Percentiles rank a stretch among this genome's conserved stretches.
Conservation (phyloP, 2,797 vertebrate species). For the Phrynocephalus guinanensis region DNA sequence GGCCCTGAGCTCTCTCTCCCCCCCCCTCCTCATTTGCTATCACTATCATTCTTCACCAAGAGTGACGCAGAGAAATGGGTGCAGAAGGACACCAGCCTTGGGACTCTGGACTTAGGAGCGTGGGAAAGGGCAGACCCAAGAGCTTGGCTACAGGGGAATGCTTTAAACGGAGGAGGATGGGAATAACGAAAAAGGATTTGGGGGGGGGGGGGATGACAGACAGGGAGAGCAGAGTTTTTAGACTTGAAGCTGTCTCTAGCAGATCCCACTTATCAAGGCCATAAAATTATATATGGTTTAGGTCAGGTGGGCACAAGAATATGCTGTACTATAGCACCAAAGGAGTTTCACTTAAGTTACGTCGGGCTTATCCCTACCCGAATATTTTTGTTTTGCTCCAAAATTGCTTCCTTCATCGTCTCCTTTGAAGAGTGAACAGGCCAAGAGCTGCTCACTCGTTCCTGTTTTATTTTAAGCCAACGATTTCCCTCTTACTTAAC, state of each 20-base stretch:
- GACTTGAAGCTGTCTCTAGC: too few species aligned
- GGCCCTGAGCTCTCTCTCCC: too few species aligned
- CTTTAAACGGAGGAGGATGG: neutral
- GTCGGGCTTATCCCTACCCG: neutral
- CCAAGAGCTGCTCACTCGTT: constrained; percentile 1
- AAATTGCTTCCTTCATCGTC: neutral
- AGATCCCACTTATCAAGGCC: neutral
- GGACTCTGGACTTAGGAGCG: constrained; percentile 59
- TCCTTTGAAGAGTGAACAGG: neutral
- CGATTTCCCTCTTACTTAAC: neutral
- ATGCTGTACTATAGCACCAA: neutral
- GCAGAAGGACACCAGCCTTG: neutral
- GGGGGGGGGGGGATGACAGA: too few species aligned
- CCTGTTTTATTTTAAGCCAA: neutral
- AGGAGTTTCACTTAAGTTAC: too few species aligned
- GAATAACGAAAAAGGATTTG: too few species aligned
- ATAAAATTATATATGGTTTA: neutral
- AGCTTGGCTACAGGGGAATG: constrained; percentile 68
- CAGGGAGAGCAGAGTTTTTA: neutral
- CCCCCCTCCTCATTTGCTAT: neutral
- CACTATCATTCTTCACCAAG: neutral
- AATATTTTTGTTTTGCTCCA: too few species aligned
- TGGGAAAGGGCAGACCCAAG: constrained; percentile 71
- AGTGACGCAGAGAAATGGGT: constrained; percentile 32
- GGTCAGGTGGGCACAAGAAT: neutral